Conservation (phyloP, 2,888 invertebrate species). For the Plusia festucae region DNA sequence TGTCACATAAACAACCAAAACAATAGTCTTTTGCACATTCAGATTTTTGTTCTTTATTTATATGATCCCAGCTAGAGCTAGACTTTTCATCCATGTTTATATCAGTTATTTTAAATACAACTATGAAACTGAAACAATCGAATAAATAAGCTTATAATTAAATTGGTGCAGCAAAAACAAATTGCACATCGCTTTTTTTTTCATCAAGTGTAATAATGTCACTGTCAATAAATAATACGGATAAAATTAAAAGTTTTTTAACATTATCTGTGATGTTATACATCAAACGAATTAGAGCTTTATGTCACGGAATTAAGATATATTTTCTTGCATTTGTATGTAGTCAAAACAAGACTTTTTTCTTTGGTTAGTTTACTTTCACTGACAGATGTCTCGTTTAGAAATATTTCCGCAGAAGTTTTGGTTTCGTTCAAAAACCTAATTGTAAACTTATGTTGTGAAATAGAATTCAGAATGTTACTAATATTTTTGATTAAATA, state of each 20-base stretch:
- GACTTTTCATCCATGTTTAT: conserved; percentile 31
- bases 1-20: conserved; percentile 69
- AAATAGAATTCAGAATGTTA: too few species aligned
- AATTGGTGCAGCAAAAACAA: too few species aligned
- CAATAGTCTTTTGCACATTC: conserved; percentile 59
- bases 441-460: too few species aligned
- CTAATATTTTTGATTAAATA: too few species aligned
- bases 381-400: conserved; percentile 18
- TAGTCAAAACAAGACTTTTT: not conserved
- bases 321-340: not conserved
- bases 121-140: too few species aligned
- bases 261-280: not conserved
- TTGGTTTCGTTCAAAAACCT: not conserved
- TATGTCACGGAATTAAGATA: not conserved
- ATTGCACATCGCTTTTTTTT: conserved; percentile 11
- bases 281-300: not conserved
- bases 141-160: too few species aligned
- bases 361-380: conserved; percentile 15
- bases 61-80: conserved; percentile 1
- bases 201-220: too few species aligned
- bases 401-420: not conserved
- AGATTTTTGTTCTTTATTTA: conserved; percentile 15
- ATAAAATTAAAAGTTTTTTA: not conserved
- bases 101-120: not conserved
- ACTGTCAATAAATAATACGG: conserved; percentile 8